These are phyloP conservation scores for Drosophila littoralis DNA, from an alignment of 1,140 invertebrate genomes.

Conservation along the genomic window DNA sequence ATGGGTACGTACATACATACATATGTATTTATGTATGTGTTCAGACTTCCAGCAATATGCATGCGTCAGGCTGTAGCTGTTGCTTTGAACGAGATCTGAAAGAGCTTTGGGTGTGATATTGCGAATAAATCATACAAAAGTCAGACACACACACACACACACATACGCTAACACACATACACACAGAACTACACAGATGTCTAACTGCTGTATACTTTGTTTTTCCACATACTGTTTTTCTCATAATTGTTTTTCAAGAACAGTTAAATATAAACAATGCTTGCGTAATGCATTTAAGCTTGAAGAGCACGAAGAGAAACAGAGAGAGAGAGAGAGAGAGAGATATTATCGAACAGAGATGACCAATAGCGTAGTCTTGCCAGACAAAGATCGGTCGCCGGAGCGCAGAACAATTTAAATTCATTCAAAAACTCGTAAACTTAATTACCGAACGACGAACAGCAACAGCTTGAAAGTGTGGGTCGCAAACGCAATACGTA, in stretches of 20 bases:
- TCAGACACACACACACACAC: constrained; percentile 3
- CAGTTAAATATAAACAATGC: constrained; percentile 38
- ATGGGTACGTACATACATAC: not conserved
- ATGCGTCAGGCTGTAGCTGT: constrained; percentile 32
- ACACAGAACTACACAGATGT: not conserved
- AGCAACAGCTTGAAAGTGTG: constrained; percentile 21
- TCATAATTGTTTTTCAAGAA: constrained; percentile 55
- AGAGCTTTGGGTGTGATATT: constrained; percentile 33
- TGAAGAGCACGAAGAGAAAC: constrained; percentile 10
- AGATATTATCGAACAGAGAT: constrained; percentile 11
- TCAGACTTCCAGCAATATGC: constrained; percentile 21
- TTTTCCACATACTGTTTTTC: not conserved
- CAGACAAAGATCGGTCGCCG: constrained; percentile 24
- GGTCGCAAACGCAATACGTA: constrained; percentile 21
- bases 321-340: constrained; percentile 28
- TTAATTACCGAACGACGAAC: constrained; percentile 59
- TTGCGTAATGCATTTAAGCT: constrained; percentile 76
- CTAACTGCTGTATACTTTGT: constrained; percentile 5
- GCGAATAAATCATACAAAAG: constrained; percentile 39
- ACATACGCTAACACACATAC: not conserved
- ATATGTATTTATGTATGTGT: not conserved
- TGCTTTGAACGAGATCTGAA: constrained; percentile 14
- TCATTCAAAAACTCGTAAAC: constrained; percentile 67
- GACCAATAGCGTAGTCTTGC: not conserved
- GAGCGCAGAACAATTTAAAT: constrained; percentile 71